Evolutionary conservation across 1,140 invertebrate species (phyloP).

Genomic region (Drosophila watanabei): DNA sequence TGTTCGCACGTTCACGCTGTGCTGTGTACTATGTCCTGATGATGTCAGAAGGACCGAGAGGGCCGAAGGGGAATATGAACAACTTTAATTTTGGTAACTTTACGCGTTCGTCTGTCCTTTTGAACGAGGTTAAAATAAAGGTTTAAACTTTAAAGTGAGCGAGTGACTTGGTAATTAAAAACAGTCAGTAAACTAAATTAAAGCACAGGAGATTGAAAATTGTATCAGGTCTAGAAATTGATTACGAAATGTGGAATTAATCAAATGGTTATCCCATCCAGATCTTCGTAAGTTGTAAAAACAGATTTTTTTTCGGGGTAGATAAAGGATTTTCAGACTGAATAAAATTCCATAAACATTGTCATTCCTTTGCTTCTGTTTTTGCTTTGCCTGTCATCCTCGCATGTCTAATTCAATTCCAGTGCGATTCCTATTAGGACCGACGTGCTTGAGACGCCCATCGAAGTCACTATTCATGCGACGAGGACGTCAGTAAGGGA

Average conservation of each 20-base stretch:
- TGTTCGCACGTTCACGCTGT: constrained; percentile 79
- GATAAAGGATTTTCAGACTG: background rate
- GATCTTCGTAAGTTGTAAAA: background rate
- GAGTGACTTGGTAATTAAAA: background rate
- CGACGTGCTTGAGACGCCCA: constrained; percentile 39
- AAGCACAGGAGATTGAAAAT: background rate
- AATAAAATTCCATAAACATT: constrained; percentile 1
- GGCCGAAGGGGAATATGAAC: constrained; percentile 6
- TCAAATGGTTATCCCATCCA: too few relatives aligned
- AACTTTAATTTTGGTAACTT: constrained; percentile 27
- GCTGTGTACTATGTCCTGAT: constrained; percentile 10
- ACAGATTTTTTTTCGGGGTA: background rate
- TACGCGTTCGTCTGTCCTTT: background rate
- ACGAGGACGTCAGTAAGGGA: constrained; percentile 20
- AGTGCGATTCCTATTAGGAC: constrained; percentile 32
- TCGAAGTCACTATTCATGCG: constrained; percentile 40
- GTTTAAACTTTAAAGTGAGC: background rate
- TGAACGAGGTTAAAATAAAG: constrained; percentile 1
- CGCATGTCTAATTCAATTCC: constrained; percentile 51
- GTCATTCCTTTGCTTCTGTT: constrained; percentile 6
- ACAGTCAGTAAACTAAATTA: background rate
- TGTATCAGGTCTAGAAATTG: background rate
- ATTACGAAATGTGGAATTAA: too few relatives aligned
- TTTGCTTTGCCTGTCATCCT: constrained; percentile 12
- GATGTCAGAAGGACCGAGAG: background rate